Conservation (phyloP, 2,797 vertebrate genomes). For the Myotis pilosus region DNA sequence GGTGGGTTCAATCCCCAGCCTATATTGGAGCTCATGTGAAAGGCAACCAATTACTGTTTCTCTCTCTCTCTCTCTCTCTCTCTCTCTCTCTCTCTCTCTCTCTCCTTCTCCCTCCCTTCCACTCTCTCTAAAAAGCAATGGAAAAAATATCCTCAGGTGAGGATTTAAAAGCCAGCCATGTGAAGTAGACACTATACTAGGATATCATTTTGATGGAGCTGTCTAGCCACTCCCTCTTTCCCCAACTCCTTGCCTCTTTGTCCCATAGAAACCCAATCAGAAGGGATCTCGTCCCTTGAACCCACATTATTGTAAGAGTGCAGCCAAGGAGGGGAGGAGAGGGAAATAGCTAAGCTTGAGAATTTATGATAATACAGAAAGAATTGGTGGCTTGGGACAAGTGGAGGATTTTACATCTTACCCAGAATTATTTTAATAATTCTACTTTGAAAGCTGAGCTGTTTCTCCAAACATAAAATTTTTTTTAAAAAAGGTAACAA, state of each 20-base stretch:
- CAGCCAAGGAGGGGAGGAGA: neutral
- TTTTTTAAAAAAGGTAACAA: neutral
- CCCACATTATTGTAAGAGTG: neutral
- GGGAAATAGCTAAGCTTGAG: neutral
- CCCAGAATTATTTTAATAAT: conserved; percentile 38
- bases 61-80: no score
- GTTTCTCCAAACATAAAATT: conserved; percentile 42
- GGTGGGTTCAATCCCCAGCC: no score
- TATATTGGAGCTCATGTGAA: no score
- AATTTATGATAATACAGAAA: conserved; percentile 22
- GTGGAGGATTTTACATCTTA: neutral
- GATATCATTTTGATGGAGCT: neutral
- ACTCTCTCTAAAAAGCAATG: neutral
- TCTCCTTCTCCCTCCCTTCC: no score
- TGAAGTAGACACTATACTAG: neutral
- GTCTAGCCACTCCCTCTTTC: neutral
- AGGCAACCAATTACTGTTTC: neutral
- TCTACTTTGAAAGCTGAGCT: conserved; percentile 60
- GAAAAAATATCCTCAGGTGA: neutral
- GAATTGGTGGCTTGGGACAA: neutral
- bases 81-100: no score
- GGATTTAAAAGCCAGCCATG: neutral
- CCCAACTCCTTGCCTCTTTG: neutral
- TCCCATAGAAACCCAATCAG: neutral
- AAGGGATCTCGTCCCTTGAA: neutral